A percentile compares a stretch with the other conserved stretches of the same genome.
phyloP scores from a whole-genome alignment of 2,113 vertebrate genomes.

The Nansenia antarctica region DNA sequence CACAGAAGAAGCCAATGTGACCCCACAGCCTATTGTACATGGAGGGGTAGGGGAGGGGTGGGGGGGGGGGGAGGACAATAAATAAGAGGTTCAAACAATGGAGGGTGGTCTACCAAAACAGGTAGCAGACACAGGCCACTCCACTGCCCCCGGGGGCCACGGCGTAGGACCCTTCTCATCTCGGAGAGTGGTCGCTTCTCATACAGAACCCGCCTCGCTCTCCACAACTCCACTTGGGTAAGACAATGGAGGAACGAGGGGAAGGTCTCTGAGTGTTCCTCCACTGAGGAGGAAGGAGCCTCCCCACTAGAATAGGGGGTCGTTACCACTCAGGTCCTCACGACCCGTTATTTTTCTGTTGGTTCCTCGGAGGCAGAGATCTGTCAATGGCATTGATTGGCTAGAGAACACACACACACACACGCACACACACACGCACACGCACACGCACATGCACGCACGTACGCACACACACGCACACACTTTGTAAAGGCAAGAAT shows the following conservation, averaged over 20 bases:
- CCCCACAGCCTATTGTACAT: background rate
- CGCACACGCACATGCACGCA: background rate
- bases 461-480: background rate
- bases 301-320: no score
- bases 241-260: conserved; percentile 5
- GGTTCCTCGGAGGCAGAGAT: no score
- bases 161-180: background rate
- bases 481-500: no score
- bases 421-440: background rate
- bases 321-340: no score
- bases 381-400: no score
- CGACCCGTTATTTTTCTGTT: no score
- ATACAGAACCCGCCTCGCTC: background rate
- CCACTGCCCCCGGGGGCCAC: background rate
- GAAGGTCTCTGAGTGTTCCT: no score
- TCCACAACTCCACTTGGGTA: conserved; percentile 14
- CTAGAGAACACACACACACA: background rate
- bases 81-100: background rate
- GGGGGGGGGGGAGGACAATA: no score
- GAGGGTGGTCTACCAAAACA: background rate
- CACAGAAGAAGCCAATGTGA: background rate
- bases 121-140: background rate
- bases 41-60: no score
- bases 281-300: no score
- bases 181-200: background rate